Evolutionary conservation across 2,113 vertebrate genomes (phyloP).

Genomic region (Gasterosteus nipponicus): DNA sequence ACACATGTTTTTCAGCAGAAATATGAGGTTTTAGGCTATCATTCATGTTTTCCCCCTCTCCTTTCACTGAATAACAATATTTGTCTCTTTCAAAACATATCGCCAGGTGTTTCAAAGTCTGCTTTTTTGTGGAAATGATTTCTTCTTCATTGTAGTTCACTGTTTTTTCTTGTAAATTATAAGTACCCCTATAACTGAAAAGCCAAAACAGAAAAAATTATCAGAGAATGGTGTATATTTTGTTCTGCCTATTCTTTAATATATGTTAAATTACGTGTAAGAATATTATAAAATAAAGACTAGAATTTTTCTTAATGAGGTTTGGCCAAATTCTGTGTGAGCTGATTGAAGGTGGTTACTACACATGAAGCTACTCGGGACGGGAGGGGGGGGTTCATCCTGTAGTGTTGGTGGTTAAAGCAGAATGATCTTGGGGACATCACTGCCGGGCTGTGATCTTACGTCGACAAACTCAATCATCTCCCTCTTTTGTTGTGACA

Average conservation of each 20-base stretch:
- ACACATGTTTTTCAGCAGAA: slow-evolving; percentile 3
- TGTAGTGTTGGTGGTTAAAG: not conserved
- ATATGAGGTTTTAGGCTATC: slow-evolving; percentile 13
- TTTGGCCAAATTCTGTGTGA: not conserved
- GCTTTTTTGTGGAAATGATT: slow-evolving; percentile 19
- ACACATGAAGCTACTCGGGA: not conserved
- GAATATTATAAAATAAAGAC: slow-evolving; percentile 36
- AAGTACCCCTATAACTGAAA: not conserved
- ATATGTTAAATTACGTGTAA: slow-evolving; percentile 29
- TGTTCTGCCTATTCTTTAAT: slow-evolving; percentile 16
- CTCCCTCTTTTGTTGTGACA: slow-evolving; percentile 7
- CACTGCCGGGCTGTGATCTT: not conserved
- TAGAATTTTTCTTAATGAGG: not conserved
- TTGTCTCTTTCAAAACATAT: not conserved
- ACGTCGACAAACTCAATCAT: slow-evolving; percentile 20
- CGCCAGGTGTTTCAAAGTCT: not conserved
- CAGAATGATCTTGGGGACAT: not conserved
- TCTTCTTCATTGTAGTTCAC: not conserved
- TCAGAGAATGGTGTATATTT: slow-evolving; percentile 17
- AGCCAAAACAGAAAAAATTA: not conserved
- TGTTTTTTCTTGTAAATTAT: not conserved
- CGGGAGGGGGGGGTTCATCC: not conserved
- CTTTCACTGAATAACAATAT: slow-evolving; percentile 2
- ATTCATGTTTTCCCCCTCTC: not conserved
- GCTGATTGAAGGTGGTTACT: not conserved